Evolutionary conservation across 2,888 invertebrate genomes (phyloP).

Genomic region (Tenthredo mesomela): DNA sequence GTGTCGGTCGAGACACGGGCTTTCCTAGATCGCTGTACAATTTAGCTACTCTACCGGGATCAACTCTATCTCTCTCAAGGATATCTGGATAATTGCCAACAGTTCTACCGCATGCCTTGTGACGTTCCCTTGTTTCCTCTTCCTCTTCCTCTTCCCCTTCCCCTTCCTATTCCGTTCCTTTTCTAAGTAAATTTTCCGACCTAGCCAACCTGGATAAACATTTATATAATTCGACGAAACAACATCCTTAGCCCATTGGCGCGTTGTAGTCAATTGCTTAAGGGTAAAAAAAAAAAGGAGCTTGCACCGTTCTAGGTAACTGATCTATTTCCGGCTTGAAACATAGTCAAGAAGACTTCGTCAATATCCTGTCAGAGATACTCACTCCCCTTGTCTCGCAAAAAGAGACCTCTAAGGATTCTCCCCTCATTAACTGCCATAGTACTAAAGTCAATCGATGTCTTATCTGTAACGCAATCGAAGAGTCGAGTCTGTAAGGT

Average conservation of each 20-base stretch:
- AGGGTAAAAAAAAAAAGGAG: not conserved
- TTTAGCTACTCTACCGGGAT: conserved; percentile 45
- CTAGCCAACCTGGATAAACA: not conserved
- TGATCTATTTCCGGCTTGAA: conserved; percentile 24
- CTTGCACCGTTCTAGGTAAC: not conserved
- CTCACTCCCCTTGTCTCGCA: conserved; percentile 9
- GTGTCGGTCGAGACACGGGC: conserved; percentile 44
- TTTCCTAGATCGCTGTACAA: conserved; percentile 14
- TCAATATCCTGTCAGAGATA: conserved; percentile 45
- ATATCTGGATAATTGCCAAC: conserved; percentile 49
- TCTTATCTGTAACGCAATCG: not conserved
- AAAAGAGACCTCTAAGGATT: conserved; percentile 29
- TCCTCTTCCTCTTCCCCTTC: conserved; percentile 33
- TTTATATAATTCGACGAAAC: not conserved
- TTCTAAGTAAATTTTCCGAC: conserved; percentile 18
- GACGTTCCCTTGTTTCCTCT: conserved; percentile 30
- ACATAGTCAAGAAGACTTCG: conserved; percentile 8
- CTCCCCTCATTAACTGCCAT: not conserved
- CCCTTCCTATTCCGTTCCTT: not conserved
- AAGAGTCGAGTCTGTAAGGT: not conserved
- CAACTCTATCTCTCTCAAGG: conserved; percentile 15
- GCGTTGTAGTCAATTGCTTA: not conserved
- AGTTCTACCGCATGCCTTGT: conserved; percentile 13
- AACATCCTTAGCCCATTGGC: not conserved
- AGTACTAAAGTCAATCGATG: conserved; percentile 17